Evolutionary conservation across 1,140 invertebrate species (phyloP), one percentile per base, ranked within the genome.

Genomic region (Aphelenchoides fujianensis): DNA sequence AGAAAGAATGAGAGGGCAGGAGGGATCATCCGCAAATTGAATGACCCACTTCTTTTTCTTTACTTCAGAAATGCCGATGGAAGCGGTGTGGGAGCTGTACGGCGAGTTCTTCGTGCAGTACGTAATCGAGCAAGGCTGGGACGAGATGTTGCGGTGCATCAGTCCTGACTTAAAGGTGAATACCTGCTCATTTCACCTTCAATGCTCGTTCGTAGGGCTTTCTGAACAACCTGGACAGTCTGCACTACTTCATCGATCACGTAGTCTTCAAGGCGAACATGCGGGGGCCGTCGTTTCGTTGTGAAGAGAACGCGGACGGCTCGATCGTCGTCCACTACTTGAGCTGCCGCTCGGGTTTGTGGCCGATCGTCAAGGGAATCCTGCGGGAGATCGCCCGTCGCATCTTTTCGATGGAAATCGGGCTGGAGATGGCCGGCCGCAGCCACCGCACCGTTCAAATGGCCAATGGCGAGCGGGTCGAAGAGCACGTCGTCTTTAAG

Each of bases 291-390:
- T 76, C 72, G 7, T 80, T 83, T 74, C 84, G 85, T 37, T 85
- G 83, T 66, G 85, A 86, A 31, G 77, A 82, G 16, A 81, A 80
- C 27, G 69, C 68, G 3, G 81, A 85, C 55, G 84, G 80, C 3
- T 75, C 67, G 9, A 71, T 86, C 5, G 74, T 73, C 2, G 61
- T 86, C 5, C 85, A 86, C 70, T 86, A 86, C 64, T 86, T 85
- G 73, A 85, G 82, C 3, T 74, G 71, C 16, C 57, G 85, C 30
- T 75, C 75, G 2, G 85, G 85, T 7, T 63, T 86, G n/a, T 84
- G 85, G 69, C 84, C 84, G 7, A 84, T 86, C 63, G 85, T 86
- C 2, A 79, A 81, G 72, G 85, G 85, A 48, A 68, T 81, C 19
- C 55, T 82, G 2, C 41, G 75, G 36, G 73, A 79, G 32, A 74